Conservation (phyloP, 1,140 invertebrate species). For the Cyphomyrmex costatus region DNA sequence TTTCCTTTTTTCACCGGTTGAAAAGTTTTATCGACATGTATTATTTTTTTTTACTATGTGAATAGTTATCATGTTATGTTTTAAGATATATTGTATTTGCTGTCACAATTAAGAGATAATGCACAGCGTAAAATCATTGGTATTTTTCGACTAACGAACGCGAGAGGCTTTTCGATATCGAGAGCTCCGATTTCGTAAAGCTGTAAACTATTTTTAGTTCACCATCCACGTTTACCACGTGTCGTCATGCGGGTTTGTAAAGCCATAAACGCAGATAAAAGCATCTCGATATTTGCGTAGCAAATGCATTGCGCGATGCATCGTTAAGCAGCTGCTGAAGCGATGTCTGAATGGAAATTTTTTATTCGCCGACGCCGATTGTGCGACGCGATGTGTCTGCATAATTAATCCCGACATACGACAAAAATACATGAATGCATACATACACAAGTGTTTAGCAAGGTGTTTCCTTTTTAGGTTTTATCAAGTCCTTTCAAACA, state of each 20-base stretch:
- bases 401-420: slow-evolving; percentile 25
- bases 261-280: slow-evolving; percentile 38
- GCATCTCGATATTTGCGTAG: slow-evolving; percentile 37
- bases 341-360: slow-evolving; percentile 61
- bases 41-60: not conserved
- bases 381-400: not conserved
- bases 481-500: not conserved
- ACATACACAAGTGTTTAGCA: not conserved
- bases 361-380: slow-evolving; percentile 20
- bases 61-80: not conserved
- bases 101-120: not conserved
- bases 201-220: slow-evolving; percentile 26
- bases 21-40: not conserved
- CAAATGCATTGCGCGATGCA: slow-evolving; percentile 16
- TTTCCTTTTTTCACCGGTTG: not conserved
- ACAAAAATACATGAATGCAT: not conserved
- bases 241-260: slow-evolving; percentile 20
- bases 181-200: slow-evolving; percentile 26
- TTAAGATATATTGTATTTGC: not conserved
- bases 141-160: not conserved
- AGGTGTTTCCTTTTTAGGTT: not conserved
- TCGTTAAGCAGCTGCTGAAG: slow-evolving; percentile 44
- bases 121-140: not conserved
- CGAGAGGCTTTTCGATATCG: not conserved
- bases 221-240: not conserved